Base-by-base conservation (phyloP, 2,797 vertebrate genomes). In the Coendou prehensilis region DNA sequence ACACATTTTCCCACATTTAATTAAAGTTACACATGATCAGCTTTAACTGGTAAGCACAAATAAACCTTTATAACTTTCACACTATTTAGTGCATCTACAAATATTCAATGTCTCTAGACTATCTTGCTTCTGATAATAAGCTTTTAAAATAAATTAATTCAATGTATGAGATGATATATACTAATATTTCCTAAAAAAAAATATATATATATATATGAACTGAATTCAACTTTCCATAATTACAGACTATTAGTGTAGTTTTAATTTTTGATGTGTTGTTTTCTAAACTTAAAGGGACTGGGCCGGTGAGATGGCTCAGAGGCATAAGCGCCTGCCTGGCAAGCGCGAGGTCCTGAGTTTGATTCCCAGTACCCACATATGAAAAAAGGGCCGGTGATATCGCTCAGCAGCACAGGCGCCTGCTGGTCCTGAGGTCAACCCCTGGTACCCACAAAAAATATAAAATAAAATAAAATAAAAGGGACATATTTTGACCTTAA, bases 21-120 rank as follows among this genome's bases (percentile, higher is more conserved):
- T 97, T 98, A 96, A 96, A 97, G 94, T 98, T 98, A 89, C 71
- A 95, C 78, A 69, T 93, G 94, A 97, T 61, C 92, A 64, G 61
- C 93, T 96, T 75, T 96, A 94, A 97, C 45, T 91, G 61, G 69
- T 89, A 91, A 73, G 93, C 37, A 93, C 30, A 97, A 17, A 50
- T 33, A 97, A 91, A 87, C 41, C 95, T 98, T 83, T 83, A 97
- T 95, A 97, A 96, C 22, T 52, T 80, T 86, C 94, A 91, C 81
- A 91, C 18, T 79, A 61, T 78, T 97, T 81, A 92, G 76, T 94
- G 87, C 28, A 93, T 89, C 10, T 71, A 18, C 69, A 90, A 61
- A 90, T 88, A 97, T 71, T 17, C 17, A 54, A 86, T 76, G 47
- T 86, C 64, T 95, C 33, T 73, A 84, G 82, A 94, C 88, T 93